Evolutionary conservation across 2,113 vertebrate genomes (phyloP), one percentile per base, ranked within the genome.

Genomic region (Pogona vitticeps): DNA sequence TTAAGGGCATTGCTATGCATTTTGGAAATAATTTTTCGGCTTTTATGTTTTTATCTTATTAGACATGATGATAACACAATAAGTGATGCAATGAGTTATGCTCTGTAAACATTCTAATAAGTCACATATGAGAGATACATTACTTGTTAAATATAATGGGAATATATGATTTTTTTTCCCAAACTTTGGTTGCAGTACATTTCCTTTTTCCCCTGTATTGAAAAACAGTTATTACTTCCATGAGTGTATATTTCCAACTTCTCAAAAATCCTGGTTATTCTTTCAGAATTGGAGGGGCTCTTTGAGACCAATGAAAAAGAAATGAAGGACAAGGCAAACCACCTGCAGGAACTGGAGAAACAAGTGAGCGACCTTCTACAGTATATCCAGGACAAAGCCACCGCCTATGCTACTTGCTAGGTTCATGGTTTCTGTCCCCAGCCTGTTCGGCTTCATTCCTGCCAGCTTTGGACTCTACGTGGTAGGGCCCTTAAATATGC

Each of bases 271-370:
- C 58, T 38, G 46, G 23, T 52, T 46, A 91, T 71, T 61, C 76
- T n/a, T 76, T 0, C 93, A 98, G 97, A 95, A 40, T 91, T 98
- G 90, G 97, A 98, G 91, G 92, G 91, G 76, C 96, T 89, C 88
- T 96, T 98, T 42, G 94, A 82, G 82, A 94, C 31, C 59, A 98
- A 98, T 0, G 96, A 97, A 89, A 89, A 86, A 88, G 84, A 18
- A 12, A 96, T 98, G 96, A 90, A 94, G 5, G 84, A 84, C 6
- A 98, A 98, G 94, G 96, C 83, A 2, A 77, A 58, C 1, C 92
- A 88, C 63, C 93, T 98, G 80, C 90, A 95, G 28, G 84, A 82
- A 13, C 90, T 98, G 93, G 96, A 97, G 92, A 86, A 90, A 12
- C 95, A 89, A 1, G 96, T 95, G 63, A 96, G 93, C 0, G 21